Evolutionary conservation across 1,140 invertebrate species (phyloP), one percentile per base, ranked within the genome.

Genomic region (Lordiphosa stackelbergi): DNA sequence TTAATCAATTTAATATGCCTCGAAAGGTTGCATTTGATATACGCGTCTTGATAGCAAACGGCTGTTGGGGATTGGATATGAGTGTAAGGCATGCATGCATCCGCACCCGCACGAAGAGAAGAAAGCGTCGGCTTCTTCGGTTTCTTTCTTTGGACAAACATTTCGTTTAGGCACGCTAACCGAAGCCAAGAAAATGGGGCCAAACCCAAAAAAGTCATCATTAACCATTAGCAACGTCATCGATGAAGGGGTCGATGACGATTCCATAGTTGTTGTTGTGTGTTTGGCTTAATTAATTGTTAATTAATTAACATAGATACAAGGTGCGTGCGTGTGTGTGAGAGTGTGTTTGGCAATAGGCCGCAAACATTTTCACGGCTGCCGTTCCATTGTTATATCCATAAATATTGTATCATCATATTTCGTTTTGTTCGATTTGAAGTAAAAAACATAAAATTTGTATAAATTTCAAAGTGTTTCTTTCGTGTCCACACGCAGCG

Each of bases 291-390:
- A 84, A 83, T 83, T 83, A 83, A 83, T 83, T 84, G 71, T 85
- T 83, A 83, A 83, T 83, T 83, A 83, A 83, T 83, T 83, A 84
- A 85, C 78, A 83, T 81, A 79, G 68, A 81, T 77, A 81, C 68
- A 81, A 65, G 59, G 59, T 61, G 53, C 47, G 53, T 47, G 53
- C 37, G 41, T 37, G 11, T 42, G 24, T 36, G 5, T 36, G 41
- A 12, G 40, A 54, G 57, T 63, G 41, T 59, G 58, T 58, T 42
- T 66, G 68, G 69, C 63, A 64, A 73, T 57, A 40, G 41, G 28
- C 61, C 41, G 53, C 48, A 74, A 55, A 61, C 58, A 75, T 75
- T 79, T 79, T 79, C 75, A 81, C 77, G 64, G 77, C 77, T 72
- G 72, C 75, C 69, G 71, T 69, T 57, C 42, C 42, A 43, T 49